Base-by-base conservation (phyloP, 2,113 vertebrate genomes). In the Nycticryphes semicollaris region DNA sequence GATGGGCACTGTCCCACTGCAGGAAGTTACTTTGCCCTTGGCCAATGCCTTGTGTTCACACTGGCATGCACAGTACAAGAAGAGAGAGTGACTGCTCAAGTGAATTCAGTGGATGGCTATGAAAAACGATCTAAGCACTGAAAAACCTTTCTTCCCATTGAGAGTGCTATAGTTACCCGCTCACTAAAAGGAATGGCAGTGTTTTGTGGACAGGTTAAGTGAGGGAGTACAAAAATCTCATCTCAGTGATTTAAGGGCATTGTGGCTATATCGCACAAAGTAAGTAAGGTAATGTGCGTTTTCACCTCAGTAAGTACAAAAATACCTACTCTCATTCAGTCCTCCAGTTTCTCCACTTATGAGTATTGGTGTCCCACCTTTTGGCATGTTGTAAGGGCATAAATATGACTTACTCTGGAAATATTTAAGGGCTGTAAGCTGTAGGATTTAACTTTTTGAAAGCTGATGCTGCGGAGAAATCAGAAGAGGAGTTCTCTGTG, bases 381-480 rank as follows among this genome's bases (percentile, higher is more conserved):
- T 33, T 67, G 64, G 14, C 3, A 0, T 8, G 19, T 5, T 57
- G 41, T 33, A 27, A 84, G 60, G 33, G 69, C 31, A 22, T 35
- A 22, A 48, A 18, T 1, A 1, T 70, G 59, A 4, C 18, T 67
- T 14, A 11, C 23, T 45, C 31, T 86, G 72, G 56, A 30, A 47
- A 6, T 4, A 12, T 8, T 9, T 28, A 22, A 53, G 51, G 80
- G 28, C 37, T 64, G 10, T 87, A 45, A 73, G 43, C 54, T 31
- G 4, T 21, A 37, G 45, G 31, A 18, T 14, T 14, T 64, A 30
- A 7, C 20, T 53, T 33, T 13, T 14, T 9, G 66, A 74, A 90
- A 53, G 2, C 2, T 0, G 1, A 17, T 2, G 0, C 48, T 56
- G 48, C 84, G 78, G 41, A 63, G 56, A 23, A 3, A 8, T 8